Evolutionary conservation across 1,140 invertebrate species (phyloP).

Genomic region (Diabrotica virgifera): DNA sequence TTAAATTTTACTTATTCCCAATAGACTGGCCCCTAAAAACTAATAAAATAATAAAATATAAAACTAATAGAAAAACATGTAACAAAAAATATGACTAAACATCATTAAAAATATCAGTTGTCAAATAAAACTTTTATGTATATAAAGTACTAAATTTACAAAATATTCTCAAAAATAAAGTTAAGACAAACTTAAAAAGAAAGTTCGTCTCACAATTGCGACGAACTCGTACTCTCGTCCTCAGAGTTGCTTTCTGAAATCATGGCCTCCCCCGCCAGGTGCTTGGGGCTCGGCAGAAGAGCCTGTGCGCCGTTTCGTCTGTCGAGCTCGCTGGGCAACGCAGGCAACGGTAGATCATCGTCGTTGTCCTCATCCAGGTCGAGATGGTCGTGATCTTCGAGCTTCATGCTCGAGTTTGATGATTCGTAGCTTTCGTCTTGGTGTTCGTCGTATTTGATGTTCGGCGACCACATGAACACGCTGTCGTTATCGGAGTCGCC

Average conservation of each 20-base stretch:
- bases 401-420: constrained; percentile 23
- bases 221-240: constrained; percentile 52
- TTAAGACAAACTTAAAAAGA: constrained; percentile 26
- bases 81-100: constrained; percentile 5
- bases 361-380: constrained; percentile 40
- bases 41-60: constrained; percentile 1
- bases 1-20: too few relatives aligned
- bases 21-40: too few relatives aligned
- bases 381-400: constrained; percentile 36
- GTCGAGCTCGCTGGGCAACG: constrained; percentile 45
- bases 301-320: constrained; percentile 32
- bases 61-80: constrained; percentile 12
- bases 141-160: constrained; percentile 4
- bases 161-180: not conserved
- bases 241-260: constrained; percentile 56
- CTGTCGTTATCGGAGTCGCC: constrained; percentile 33
- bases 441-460: constrained; percentile 8
- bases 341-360: constrained; percentile 37
- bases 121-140: constrained; percentile 18
- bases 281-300: constrained; percentile 50
- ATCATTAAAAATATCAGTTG: constrained; percentile 16
- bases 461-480: constrained; percentile 28
- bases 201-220: constrained; percentile 44
- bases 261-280: constrained; percentile 62
- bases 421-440: constrained; percentile 16